Evolutionary conservation across 2,797 vertebrate species (phyloP).

Genomic region (Kryptopterus vitreolus): DNA sequence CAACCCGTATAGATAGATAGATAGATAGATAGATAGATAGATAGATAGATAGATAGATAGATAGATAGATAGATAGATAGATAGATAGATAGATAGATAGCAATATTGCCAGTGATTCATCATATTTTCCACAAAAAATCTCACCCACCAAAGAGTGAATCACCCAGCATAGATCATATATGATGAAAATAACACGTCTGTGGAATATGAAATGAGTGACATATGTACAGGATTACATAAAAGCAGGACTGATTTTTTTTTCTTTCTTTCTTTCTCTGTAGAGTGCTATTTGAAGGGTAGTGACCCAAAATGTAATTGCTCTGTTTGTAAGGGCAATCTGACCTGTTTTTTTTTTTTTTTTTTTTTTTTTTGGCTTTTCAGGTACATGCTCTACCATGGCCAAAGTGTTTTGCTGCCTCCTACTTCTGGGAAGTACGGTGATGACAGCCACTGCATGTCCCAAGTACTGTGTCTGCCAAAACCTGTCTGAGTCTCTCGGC

Average conservation of each 20-base stretch:
- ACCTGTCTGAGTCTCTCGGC: slow-evolving; percentile 95
- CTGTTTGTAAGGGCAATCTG: slow-evolving; percentile 7
- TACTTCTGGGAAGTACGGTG: slow-evolving; percentile 91
- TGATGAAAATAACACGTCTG: neutral
- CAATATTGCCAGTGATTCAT: neutral
- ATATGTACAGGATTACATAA: slow-evolving; percentile 3
- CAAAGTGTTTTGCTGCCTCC: slow-evolving; percentile 90
- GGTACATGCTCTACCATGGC: slow-evolving; percentile 94
- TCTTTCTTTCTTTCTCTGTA: neutral
- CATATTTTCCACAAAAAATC: neutral
- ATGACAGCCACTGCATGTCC: slow-evolving; percentile 89
- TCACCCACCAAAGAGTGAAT: neutral
- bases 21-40: too few relatives aligned
- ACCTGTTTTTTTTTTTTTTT: slow-evolving; percentile 24
- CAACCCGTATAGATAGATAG: too few relatives aligned
- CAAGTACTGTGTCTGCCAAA: slow-evolving; percentile 98
- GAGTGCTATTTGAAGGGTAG: slow-evolving; percentile 18
- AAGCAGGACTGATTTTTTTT: slow-evolving; percentile 25
- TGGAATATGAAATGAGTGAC: slow-evolving; percentile 8
- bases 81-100: too few relatives aligned
- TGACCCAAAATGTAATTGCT: slow-evolving; percentile 24
- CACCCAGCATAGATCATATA: neutral
- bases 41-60: too few relatives aligned
- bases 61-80: too few relatives aligned
- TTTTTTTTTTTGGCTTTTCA: slow-evolving; percentile 58